Evolutionary conservation across 2,888 invertebrate genomes (phyloP), one percentile per base, ranked within the genome.

Genomic region (Spicauda simplicius): DNA sequence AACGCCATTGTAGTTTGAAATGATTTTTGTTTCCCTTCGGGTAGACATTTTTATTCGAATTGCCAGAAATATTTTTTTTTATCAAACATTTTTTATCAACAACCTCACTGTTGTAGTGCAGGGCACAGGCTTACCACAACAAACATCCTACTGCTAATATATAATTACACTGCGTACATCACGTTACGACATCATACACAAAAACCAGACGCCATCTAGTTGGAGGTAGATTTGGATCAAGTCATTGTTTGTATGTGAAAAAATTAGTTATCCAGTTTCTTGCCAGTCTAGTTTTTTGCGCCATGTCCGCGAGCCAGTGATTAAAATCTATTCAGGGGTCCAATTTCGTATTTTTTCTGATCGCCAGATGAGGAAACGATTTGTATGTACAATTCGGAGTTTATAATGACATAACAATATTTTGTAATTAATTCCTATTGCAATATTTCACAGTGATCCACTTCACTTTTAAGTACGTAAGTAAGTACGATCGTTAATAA

Each of bases 301-400:
- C 4, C 55, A 6, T 45, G 41, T 19, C 57, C n/a, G 48, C 45
- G 8, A 10, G 59, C 45, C 30, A 30, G 25, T 59, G 59, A 59
- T 59, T 59, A 59, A 59, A 56, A 59, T 41, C 59, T 48, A 59
- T 59, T 59, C 48, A 48, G 59, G 59, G 59, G 20, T 59, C 59
- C 59, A 48, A 48, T 59, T 59, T 48, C 48, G 19, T 59, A 48
- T 59, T 59, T 59, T 59, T 59, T 56, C 33, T 25, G 19, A 41
- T 14, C n/a, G 12, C 25, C 30, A 18, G 18, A 56, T 37, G 48
- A 48, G 59, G 59, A 59, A 59, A 25, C 41, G 48, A 19, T 25
- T 59, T 59, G 20, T 48, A 16, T 56, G 56, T 11, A 56, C 16
- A 16, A 48, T 6, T 11, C 10, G 56, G 11, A 5, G 37, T 33